Percentiles rank a stretch among this genome's conserved stretches.
Conservation (phyloP, 2,797 vertebrate species). For the Melanogrammus aeglefinus region DNA sequence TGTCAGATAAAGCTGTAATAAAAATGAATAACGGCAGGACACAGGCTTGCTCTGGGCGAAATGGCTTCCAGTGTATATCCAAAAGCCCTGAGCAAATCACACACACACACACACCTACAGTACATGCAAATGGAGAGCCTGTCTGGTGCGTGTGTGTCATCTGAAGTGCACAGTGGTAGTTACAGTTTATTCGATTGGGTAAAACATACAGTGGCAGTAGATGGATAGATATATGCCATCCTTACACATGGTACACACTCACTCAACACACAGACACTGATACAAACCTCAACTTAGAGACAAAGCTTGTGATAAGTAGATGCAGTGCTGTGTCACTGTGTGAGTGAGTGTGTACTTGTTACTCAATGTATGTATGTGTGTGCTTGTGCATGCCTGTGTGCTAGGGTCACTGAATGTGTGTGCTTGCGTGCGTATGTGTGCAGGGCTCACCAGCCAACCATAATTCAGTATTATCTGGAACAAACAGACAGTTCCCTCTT, state of each 20-base stretch:
- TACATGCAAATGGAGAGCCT: not conserved
- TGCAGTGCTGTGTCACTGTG: not conserved
- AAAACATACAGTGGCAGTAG: not conserved
- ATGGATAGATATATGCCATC: not conserved
- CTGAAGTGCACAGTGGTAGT: not conserved
- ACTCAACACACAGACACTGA: not conserved
- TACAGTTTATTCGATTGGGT: not conserved
- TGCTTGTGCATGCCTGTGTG: not conserved
- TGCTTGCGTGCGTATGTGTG: not conserved
- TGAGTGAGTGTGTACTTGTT: not conserved
- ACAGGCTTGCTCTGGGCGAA: too few relatives aligned
- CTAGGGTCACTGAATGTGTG: too few relatives aligned
- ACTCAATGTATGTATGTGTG: not conserved
- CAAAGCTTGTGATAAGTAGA: not conserved
- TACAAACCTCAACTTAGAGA: not conserved
- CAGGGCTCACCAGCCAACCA: not conserved
- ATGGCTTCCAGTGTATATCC: not conserved
- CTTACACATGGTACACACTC: not conserved
- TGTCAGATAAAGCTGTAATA: slow-evolving; percentile 4
- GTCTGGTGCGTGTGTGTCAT: not conserved
- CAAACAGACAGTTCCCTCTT: slow-evolving; percentile 1
- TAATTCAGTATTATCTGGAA: slow-evolving; percentile 1
- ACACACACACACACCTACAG: not conserved
- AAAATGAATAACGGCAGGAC: too few relatives aligned
- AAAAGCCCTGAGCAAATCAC: not conserved